phyloP scores from a whole-genome alignment of 2,113 vertebrate genomes.

The Tragelaphus imberbis region DNA sequence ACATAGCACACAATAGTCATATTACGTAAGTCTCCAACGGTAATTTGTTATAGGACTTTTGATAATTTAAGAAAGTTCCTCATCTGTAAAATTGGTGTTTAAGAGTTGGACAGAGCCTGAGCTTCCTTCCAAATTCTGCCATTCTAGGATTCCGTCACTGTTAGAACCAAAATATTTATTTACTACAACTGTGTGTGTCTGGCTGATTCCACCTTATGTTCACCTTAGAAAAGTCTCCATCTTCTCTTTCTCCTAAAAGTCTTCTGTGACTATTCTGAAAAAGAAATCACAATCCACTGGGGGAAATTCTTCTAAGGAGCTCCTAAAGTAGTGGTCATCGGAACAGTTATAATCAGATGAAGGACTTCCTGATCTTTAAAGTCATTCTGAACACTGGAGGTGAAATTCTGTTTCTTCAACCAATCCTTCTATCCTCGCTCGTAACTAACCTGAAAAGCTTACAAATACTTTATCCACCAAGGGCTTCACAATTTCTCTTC shows the following conservation, averaged over 20 bases:
- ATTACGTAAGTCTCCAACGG: background rate
- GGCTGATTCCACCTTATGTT: background rate
- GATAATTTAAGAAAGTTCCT: background rate
- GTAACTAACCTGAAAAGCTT: background rate
- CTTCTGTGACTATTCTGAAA: background rate
- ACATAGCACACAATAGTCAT: background rate
- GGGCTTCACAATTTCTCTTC: background rate
- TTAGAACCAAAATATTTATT: slow-evolving; percentile 11
- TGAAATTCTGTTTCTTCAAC: slow-evolving; percentile 36
- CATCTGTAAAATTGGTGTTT: background rate
- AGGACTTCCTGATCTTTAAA: background rate
- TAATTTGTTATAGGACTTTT: background rate
- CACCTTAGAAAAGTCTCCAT: background rate
- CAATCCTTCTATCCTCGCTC: background rate
- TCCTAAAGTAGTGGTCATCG: background rate
- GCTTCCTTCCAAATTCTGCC: background rate
- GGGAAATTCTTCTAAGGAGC: background rate
- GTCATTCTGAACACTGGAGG: background rate
- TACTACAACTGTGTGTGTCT: background rate
- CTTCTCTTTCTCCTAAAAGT: background rate
- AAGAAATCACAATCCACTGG: background rate
- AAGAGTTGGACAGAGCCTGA: background rate
- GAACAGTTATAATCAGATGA: background rate
- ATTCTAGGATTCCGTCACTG: background rate
- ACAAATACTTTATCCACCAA: background rate